Evolutionary conservation across 2,888 invertebrate genomes (phyloP).

Genomic region (Eristalis intricaria): DNA sequence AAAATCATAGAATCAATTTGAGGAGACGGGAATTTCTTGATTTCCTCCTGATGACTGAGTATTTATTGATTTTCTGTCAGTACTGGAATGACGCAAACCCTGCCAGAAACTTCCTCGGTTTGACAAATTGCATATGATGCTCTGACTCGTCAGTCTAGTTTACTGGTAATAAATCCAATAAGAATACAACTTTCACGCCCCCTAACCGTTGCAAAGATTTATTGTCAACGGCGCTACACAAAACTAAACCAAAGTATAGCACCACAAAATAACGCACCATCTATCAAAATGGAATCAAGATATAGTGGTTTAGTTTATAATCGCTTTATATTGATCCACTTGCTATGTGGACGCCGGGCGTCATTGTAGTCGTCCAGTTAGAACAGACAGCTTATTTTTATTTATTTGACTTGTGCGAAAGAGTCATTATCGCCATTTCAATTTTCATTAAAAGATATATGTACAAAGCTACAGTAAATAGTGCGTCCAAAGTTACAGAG

Average conservation of each 20-base stretch:
- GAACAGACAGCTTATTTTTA: too few relatives aligned
- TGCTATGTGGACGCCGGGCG: too few relatives aligned
- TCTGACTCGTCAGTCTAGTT: not conserved
- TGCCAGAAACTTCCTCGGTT: not conserved
- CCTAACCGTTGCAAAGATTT: not conserved
- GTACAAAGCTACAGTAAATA: too few relatives aligned
- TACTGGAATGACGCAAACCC: not conserved
- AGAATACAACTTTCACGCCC: not conserved
- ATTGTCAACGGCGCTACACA: not conserved
- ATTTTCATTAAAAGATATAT: too few relatives aligned
- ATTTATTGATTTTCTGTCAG: not conserved
- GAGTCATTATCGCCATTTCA: too few relatives aligned
- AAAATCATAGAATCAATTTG: not conserved
- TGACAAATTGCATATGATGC: not conserved
- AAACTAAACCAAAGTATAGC: not conserved
- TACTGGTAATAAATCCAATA: not conserved
- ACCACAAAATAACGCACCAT: too few relatives aligned
- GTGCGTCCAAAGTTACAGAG: too few relatives aligned
- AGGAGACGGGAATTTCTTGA: not conserved
- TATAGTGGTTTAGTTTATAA: too few relatives aligned
- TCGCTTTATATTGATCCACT: too few relatives aligned
- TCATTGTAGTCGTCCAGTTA: too few relatives aligned
- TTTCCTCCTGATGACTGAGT: not conserved
- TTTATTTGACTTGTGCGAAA: too few relatives aligned
- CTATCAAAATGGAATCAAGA: too few relatives aligned